phyloP scores from a whole-genome alignment of 1,140 invertebrate genomes.

The Drosophila nasuta region DNA sequence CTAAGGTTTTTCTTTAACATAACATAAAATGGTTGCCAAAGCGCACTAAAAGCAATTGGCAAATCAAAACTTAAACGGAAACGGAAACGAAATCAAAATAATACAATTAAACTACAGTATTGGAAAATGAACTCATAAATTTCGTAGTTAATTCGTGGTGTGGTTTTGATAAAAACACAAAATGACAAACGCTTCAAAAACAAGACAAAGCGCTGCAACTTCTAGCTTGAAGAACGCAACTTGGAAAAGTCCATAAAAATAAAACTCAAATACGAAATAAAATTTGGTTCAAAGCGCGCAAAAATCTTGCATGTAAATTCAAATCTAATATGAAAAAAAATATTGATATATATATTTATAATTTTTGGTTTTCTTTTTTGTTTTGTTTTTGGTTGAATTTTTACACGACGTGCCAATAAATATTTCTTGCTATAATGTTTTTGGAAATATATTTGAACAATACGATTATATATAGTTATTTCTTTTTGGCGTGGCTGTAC shows the following conservation, averaged over 20 bases:
- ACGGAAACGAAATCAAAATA: conserved; percentile 15
- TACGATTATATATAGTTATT: conserved; percentile 48
- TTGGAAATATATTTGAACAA: conserved; percentile 55
- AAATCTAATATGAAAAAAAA: conserved; percentile 28
- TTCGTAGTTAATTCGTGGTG: conserved; percentile 76
- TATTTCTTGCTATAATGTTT: conserved; percentile 40
- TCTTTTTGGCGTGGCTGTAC: conserved; percentile 63
- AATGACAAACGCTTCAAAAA: conserved; percentile 32
- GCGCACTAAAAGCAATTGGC: conserved; percentile 39
- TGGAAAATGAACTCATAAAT: conserved; percentile 4
- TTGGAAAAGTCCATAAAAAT: background rate
- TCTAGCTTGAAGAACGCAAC: conserved; percentile 45
- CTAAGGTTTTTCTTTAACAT: background rate
- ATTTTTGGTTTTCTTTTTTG: conserved; percentile 21
- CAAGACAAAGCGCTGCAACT: conserved; percentile 39
- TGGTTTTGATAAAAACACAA: conserved; percentile 44
- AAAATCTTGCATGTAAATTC: conserved; percentile 54
- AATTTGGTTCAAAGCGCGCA: conserved; percentile 41
- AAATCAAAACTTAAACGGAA: conserved; percentile 15
- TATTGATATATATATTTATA: conserved; percentile 4
- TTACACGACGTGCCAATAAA: conserved; percentile 73
- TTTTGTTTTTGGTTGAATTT: conserved; percentile 36
- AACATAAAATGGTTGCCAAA: conserved; percentile 21
- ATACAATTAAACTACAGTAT: conserved; percentile 22
- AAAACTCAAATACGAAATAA: conserved; percentile 2